Percentiles rank a stretch among this genome's conserved stretches.
Conservation (phyloP, 2,888 invertebrate genomes). For the Trachelus iudaicus region DNA sequence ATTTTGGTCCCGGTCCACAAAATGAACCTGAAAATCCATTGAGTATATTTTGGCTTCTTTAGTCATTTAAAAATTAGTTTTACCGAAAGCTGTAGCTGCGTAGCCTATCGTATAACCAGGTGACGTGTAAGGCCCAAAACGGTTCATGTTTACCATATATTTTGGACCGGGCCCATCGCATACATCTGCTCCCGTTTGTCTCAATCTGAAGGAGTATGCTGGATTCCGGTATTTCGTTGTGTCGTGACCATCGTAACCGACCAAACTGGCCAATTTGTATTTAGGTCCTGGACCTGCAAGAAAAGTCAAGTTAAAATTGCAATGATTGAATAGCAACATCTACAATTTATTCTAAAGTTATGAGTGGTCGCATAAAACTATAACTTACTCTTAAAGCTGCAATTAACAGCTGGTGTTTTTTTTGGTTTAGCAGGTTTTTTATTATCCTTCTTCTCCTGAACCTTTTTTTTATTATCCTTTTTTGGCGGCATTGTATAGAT, state of each 20-base stretch:
- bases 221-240: conserved; percentile 72
- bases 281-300: conserved; percentile 70
- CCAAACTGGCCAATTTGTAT: conserved; percentile 72
- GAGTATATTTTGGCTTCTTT: neutral
- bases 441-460: neutral
- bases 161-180: conserved; percentile 65
- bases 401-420: too few relatives aligned
- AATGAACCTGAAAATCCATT: neutral
- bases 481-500: conserved; percentile 4
- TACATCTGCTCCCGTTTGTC: conserved; percentile 29
- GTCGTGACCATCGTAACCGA: conserved; percentile 74
- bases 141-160: conserved; percentile 58
- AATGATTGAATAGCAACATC: too few relatives aligned
- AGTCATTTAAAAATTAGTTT: neutral
- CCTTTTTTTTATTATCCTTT: neutral
- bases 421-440: neutral
- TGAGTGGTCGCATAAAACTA: too few relatives aligned
- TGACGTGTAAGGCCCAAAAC: conserved; percentile 17
- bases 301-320: too few relatives aligned
- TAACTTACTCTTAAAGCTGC: too few relatives aligned
- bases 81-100: neutral
- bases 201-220: conserved; percentile 72
- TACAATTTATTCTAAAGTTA: too few relatives aligned
- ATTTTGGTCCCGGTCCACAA: conserved; percentile 43
- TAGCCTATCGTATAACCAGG: conserved; percentile 1